Base-by-base conservation (phyloP, 1,140 invertebrate genomes). In the Bursaphelenchus mucronatus region DNA sequence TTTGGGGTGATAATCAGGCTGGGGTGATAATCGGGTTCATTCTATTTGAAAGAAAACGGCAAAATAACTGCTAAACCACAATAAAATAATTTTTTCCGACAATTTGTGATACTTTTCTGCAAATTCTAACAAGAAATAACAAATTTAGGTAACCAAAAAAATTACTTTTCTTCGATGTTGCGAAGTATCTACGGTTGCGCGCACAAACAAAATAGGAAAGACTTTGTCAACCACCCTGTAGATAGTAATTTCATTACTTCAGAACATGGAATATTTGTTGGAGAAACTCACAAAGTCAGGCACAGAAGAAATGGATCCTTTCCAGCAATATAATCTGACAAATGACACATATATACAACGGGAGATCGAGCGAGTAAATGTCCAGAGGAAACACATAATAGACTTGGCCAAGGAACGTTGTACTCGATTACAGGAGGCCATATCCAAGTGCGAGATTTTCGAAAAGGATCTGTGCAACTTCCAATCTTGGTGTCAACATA, bases 261-360 rank as follows among this genome's bases (percentile, higher is more conserved):
- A 75, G 73, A 78, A 76, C 43, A 58, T 77, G 17, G 75, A 77
- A 66, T 67, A 75, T n/a, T 57, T 81, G 5, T 50, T 76, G 44
- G 75, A 76, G 46, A 45, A 61, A 40, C 44, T 73, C 15, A 52
- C 39, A 21, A 46, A 45, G 15, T 21, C 43, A 15, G 68, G 66
- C 41, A 55, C 47, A 47, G 64, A 72, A 61, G 30, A 43, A 8
- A 65, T 67, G 13, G 69, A 71, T 70, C 19, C 40, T 17, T 19
- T 30, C 6, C 39, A 41, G 39, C 17, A 51, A 39, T 63, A 47
- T 46, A 40, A 65, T 40, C 17, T 40, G 10, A n/a, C 15, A 17
- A 67, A 11, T 39, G 63, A 41, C 67, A n/a, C 19, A 21, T 44
- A 55, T n/a, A 4, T 55, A 39, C n/a, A 55, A 44, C 54, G 54